A percentile compares a stretch with the other conserved stretches of the same genome.
Evolutionary conservation across 2,888 invertebrate genomes (phyloP).

Genomic region (Euspilapteryx auroguttella): DNA sequence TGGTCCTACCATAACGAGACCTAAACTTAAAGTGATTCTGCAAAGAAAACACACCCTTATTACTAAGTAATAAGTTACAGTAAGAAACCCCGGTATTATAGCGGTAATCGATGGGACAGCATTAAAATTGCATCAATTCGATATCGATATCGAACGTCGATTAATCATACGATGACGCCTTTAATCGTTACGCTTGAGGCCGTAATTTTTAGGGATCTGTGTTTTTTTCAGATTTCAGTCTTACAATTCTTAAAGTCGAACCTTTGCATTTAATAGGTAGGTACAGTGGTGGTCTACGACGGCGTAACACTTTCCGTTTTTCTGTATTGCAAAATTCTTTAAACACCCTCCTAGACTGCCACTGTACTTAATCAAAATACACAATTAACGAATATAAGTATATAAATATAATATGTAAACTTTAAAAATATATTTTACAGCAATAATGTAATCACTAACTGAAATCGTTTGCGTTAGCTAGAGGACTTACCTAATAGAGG

Average conservation of each 20-base stretch:
- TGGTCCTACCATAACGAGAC: conserved; percentile 12
- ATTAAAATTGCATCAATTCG: conserved; percentile 26
- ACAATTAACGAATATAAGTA: too few relatives aligned
- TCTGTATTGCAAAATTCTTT: background rate
- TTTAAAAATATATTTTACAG: too few relatives aligned
- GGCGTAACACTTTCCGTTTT: background rate
- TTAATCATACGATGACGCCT: conserved; percentile 1
- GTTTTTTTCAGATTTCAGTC: background rate
- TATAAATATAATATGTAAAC: too few relatives aligned
- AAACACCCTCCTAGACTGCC: too few relatives aligned
- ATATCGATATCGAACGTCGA: conserved; percentile 1
- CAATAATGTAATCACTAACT: too few relatives aligned
- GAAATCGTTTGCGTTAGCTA: too few relatives aligned
- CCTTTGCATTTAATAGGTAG: background rate
- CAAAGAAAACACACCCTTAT: conserved; percentile 9
- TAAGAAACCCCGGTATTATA: conserved; percentile 8
- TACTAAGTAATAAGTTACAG: too few relatives aligned
- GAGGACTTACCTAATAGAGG: too few relatives aligned
- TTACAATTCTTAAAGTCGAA: background rate
- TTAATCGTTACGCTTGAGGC: background rate
- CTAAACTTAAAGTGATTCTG: conserved; percentile 10
- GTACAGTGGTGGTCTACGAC: background rate
- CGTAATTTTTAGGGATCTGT: background rate
- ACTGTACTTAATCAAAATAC: too few relatives aligned
- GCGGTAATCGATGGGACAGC: conserved; percentile 23